Base-by-base conservation (phyloP, 2,113 vertebrate genomes). In the Rallus limicola region DNA sequence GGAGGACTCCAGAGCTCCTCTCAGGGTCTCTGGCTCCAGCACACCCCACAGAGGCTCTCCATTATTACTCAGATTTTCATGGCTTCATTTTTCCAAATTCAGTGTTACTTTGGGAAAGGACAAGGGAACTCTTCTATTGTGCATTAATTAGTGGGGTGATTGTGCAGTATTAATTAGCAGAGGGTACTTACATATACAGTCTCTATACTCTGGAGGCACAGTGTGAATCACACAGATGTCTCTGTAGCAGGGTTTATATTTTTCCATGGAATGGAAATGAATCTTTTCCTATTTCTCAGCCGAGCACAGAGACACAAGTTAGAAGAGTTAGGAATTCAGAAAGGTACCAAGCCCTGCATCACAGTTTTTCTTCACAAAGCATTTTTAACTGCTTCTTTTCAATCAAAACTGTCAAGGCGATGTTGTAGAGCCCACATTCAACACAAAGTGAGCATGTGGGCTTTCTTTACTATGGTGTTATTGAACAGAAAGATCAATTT, bases 341-440 rank as follows among this genome's bases (percentile, higher is more conserved):
- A 71, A 84, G 46, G 46, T 88, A 88, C 64, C 0, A 1, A 93
- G 80, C 38, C 56, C 60, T 42, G 58, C 58, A 59, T 75, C 77
- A 70, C 82, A 82, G 56, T 56, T 96, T 96, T 89, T 79, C 65
- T 89, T 96, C 69, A 79, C 88, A 55, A 87, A 90, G 71, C 52
- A 26, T 92, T 97, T 95, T 96, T 90, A 97, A 93, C 86, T 93
- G 68, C 76, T 97, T 94, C 40, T 59, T 95, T 93, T 90, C 90
- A 95, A 93, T 97, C 95, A 97, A 94, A 96, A 86, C 91, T 95
- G 75, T 86, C 91, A 95, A 88, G 84, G 75, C 74, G 23, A 21
- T 70, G 92, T 52, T 79, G 44, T n/a, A 50, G 84, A 88, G 75
- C 79, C 64, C 60, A 84, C 91, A 96, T 93, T 79, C 72, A 65